Evolutionary conservation across 2,113 vertebrate genomes (phyloP).

Genomic region (Istiophorus platypterus): DNA sequence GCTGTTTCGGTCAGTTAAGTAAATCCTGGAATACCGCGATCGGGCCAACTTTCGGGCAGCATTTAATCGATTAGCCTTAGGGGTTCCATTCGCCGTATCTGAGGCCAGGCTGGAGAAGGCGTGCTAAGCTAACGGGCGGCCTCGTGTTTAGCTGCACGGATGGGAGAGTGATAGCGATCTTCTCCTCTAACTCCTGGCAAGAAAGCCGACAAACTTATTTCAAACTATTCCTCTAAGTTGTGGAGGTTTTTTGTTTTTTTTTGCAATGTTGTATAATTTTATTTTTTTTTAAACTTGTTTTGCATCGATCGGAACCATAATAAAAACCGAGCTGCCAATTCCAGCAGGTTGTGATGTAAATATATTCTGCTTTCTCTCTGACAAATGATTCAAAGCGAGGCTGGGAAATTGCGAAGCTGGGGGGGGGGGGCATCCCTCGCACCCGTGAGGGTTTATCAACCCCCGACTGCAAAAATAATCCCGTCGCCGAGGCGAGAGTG

Average conservation of each 20-base stretch:
- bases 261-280: no score
- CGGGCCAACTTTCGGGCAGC: background rate
- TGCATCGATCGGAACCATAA: background rate
- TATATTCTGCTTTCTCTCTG: background rate
- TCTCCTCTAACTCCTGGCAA: no score
- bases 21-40: no score
- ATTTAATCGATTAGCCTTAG: background rate
- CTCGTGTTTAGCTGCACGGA: background rate
- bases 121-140: background rate
- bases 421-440: no score
- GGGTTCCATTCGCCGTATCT: no score
- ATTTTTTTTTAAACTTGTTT: background rate
- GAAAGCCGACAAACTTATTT: background rate
- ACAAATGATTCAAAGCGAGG: background rate
- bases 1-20: no score
- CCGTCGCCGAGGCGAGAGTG: no score
- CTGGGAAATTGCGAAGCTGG: no score
- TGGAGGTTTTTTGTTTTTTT: background rate
- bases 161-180: background rate
- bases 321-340: background rate
- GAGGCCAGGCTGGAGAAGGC: background rate
- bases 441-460: slow-evolving; percentile 4
- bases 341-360: background rate
- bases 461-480: background rate
- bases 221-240: background rate